Conservation (phyloP, 2,888 invertebrate genomes). For the Dugesia japonica region DNA sequence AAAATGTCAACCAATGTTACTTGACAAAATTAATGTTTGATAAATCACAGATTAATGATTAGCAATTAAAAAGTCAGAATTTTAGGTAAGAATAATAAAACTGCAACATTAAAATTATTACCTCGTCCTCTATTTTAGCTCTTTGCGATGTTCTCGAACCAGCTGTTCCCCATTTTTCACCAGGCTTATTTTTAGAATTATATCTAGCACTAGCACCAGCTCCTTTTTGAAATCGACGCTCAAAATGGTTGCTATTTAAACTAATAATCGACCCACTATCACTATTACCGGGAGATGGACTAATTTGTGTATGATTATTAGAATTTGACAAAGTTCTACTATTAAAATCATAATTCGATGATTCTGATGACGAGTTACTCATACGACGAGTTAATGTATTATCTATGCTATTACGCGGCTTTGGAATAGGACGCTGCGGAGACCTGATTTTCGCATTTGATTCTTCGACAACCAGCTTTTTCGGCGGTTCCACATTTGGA, state of each 20-base stretch:
- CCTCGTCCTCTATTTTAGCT: background rate
- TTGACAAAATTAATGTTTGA: no score
- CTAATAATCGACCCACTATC: conserved; percentile 1
- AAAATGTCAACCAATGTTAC: no score
- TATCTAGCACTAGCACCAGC: background rate
- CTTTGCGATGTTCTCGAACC: background rate
- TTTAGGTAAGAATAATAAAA: no score
- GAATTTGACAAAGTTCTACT: background rate
- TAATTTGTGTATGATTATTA: conserved; percentile 9
- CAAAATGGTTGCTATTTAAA: background rate
- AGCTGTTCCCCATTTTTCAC: background rate
- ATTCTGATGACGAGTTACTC: background rate
- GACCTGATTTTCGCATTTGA: background rate
- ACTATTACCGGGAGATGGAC: background rate
- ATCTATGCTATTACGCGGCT: background rate
- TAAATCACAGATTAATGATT: no score
- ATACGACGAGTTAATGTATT: background rate
- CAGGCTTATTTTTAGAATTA: background rate
- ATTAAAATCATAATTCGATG: background rate
- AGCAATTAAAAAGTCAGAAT: no score
- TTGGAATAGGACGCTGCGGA: background rate
- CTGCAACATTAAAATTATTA: background rate
- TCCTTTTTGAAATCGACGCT: background rate
- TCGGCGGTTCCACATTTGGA: background rate
- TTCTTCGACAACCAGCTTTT: background rate